Evolutionary conservation across 2,113 vertebrate genomes (phyloP).

Genomic region (Peromyscus californicus): DNA sequence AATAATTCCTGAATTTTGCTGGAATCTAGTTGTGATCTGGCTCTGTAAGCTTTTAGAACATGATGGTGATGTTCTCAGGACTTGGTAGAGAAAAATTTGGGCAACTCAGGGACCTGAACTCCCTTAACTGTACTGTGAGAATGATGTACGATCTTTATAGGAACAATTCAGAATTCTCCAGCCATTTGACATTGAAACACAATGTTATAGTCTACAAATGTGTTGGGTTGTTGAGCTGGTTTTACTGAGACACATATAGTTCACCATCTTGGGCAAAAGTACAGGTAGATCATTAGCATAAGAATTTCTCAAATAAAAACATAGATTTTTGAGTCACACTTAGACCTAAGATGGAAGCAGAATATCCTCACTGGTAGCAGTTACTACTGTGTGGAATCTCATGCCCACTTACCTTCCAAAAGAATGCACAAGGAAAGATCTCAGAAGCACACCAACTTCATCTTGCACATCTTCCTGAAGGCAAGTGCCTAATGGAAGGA

Average conservation of each 20-base stretch:
- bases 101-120: neutral
- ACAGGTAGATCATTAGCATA: no score
- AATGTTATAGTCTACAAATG: neutral
- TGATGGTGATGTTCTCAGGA: neutral
- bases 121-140: neutral
- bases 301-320: neutral
- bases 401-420: neutral
- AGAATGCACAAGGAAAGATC: neutral
- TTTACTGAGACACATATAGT: neutral
- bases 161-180: neutral
- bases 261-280: neutral
- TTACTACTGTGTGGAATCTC: neutral
- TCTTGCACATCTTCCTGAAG: neutral
- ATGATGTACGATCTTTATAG: neutral
- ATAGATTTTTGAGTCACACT: neutral
- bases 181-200: neutral
- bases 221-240: neutral
- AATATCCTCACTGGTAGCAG: neutral
- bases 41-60: neutral
- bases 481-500: neutral
- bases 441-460: neutral
- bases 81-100: neutral
- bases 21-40: neutral
- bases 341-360: neutral
- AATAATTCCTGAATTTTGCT: neutral